phyloP scores from a whole-genome alignment of 2,113 vertebrate genomes.

The Mus pahari region DNA sequence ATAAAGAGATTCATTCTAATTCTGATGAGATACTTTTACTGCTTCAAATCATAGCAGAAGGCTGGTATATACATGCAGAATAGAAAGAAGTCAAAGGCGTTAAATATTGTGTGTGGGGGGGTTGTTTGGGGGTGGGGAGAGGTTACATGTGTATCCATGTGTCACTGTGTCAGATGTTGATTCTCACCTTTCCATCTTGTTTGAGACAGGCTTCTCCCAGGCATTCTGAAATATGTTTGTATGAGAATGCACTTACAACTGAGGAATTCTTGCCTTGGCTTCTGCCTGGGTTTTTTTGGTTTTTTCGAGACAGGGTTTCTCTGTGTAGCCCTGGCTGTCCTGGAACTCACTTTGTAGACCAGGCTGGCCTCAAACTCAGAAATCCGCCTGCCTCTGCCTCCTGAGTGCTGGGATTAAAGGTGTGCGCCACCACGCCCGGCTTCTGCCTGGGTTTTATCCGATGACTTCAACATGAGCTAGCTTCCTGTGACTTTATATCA shows the following conservation, averaged over 20 bases:
- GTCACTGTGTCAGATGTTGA: background rate
- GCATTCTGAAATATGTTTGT: slow-evolving; percentile 69
- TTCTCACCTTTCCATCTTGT: slow-evolving; percentile 50
- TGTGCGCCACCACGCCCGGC: no score
- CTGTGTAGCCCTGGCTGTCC: no score
- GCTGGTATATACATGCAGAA: background rate
- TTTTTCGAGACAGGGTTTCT: no score
- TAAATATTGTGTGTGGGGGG: background rate
- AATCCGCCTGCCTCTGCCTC: no score
- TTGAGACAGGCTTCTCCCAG: background rate
- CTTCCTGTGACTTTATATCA: background rate
- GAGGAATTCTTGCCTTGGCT: slow-evolving; percentile 1
- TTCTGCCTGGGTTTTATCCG: background rate
- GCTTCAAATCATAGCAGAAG: background rate
- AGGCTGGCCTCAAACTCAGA: no score
- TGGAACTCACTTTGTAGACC: no score
- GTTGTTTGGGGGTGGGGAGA: background rate
- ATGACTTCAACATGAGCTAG: background rate
- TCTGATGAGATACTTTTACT: background rate
- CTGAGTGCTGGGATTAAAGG: no score
- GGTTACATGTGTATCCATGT: background rate
- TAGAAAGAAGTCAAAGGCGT: background rate
- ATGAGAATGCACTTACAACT: slow-evolving; percentile 67
- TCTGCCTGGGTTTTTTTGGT: slow-evolving; percentile 8
- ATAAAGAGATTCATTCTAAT: background rate